Base-by-base conservation (phyloP, 2,113 vertebrate genomes). In the Tympanuchus pallidicinctus region DNA sequence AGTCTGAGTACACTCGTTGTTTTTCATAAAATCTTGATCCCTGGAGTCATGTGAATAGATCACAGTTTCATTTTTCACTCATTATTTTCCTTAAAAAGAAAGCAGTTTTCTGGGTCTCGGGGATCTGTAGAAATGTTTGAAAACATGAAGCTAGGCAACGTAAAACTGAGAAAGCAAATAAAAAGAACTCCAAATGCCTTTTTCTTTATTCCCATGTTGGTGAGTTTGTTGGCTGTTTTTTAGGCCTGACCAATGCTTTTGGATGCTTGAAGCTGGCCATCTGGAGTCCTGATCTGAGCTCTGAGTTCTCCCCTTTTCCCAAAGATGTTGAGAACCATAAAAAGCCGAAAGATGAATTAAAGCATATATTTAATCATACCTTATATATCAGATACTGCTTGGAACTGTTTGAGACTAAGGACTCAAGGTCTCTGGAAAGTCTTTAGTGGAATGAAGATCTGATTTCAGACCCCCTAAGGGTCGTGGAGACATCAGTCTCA, bases 401-500 rank as follows among this genome's bases (percentile, higher is more conserved):
- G 8, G 13, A 17, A 66, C 42, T 32, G 45, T 22, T 61, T 65
- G 11, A 14, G 47, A 13, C 27, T 59, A 18, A 70, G 20, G 52
- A n/a, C 52, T 59, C n/a, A 27, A 42, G 42, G 40, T n/a, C 67
- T 82, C 17, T 4, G 40, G 63, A 25, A 52, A 32, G 12, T 57
- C 54, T 59, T 34, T 10, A 52, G 69, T 34, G n/a, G 34, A 38
- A 57, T 12, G 22, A 76, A 50, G 24, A 61, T 36, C 27, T 2
- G 1, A 8, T 66, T 64, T 73, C 24, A 60, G 6, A 8, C 48
- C 72, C 40, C 38, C n/a, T 42, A 6, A 38, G 30, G n/a, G 6
- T 28, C 24, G 4, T 1, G 27, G 75, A 45, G n/a, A 32, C 13
- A 0, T 36, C 52, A 34, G 11, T 8, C 56, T 3, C 19, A 1